Conservation (phyloP, 1,140 invertebrate species). For the Pissodes strobi region DNA sequence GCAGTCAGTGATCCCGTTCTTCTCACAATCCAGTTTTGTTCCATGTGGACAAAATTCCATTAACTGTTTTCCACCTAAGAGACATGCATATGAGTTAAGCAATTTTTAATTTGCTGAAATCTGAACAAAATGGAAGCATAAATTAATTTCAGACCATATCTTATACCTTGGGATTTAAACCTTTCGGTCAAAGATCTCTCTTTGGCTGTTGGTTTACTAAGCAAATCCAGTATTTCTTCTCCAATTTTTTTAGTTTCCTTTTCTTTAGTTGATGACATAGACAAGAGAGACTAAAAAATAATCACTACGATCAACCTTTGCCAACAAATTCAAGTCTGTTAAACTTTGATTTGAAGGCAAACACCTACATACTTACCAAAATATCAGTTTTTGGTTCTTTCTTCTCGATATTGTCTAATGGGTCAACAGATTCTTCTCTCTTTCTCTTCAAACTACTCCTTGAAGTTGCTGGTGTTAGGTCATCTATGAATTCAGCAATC, state of each 20-base stretch:
- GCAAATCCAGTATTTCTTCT: conserved; percentile 91
- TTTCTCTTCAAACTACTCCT: conserved; percentile 58
- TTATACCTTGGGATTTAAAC: conserved; percentile 83
- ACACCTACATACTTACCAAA: conserved; percentile 62
- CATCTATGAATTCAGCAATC: conserved; percentile 60
- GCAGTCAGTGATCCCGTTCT: conserved; percentile 68
- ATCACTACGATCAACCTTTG: no score
- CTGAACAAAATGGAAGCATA: neutral
- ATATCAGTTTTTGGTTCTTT: conserved; percentile 63
- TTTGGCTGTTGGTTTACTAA: conserved; percentile 95
- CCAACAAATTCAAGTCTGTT: neutral
- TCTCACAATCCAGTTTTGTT: conserved; percentile 85
- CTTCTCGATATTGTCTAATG: conserved; percentile 51
- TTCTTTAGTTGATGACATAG: conserved; percentile 91
- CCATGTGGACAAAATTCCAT: conserved; percentile 97
- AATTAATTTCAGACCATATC: neutral
- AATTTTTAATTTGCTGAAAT: neutral
- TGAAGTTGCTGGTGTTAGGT: conserved; percentile 45
- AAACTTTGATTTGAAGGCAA: neutral
- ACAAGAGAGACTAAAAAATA: conserved; percentile 76
- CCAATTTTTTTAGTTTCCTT: conserved; percentile 94
- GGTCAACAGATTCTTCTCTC: conserved; percentile 48
- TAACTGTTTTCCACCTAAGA: conserved; percentile 78
- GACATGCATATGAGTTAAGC: neutral
- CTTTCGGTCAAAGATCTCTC: conserved; percentile 91